Evolutionary conservation across 2,888 invertebrate genomes (phyloP).

Genomic region (Diarsia mendica): DNA sequence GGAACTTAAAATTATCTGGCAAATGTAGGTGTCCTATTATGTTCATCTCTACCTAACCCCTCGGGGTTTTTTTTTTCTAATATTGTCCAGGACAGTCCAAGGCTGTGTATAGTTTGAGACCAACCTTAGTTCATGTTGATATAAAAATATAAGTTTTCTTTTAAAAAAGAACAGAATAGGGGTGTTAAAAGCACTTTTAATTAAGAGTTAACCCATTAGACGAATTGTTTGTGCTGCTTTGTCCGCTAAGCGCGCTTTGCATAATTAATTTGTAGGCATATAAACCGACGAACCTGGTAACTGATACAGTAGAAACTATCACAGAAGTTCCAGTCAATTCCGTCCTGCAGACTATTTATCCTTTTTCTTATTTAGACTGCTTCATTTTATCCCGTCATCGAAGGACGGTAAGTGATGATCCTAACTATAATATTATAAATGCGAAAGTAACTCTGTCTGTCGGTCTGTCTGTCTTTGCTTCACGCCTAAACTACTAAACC

Average conservation of each 20-base stretch:
- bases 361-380: too few relatives aligned
- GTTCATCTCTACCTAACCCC: too few relatives aligned
- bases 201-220: slow-evolving; percentile 59
- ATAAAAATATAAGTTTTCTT: neutral
- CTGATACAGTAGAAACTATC: neutral
- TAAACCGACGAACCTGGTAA: neutral
- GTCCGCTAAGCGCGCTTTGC: slow-evolving; percentile 44
- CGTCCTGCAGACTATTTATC: neutral
- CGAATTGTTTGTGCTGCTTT: slow-evolving; percentile 55
- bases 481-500: too few relatives aligned
- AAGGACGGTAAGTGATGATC: neutral
- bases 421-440: too few relatives aligned
- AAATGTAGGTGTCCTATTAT: too few relatives aligned
- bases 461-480: too few relatives aligned
- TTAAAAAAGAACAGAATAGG: slow-evolving; percentile 41
- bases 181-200: slow-evolving; percentile 46
- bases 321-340: neutral
- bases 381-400: neutral
- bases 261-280: slow-evolving; percentile 65
- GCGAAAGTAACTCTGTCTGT: too few relatives aligned
- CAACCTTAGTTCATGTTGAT: neutral
- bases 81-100: neutral
- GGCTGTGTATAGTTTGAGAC: neutral
- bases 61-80: neutral
- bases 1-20: too few relatives aligned